phyloP scores from a whole-genome alignment of 2,113 vertebrate genomes.

The Dipodomys spectabilis region DNA sequence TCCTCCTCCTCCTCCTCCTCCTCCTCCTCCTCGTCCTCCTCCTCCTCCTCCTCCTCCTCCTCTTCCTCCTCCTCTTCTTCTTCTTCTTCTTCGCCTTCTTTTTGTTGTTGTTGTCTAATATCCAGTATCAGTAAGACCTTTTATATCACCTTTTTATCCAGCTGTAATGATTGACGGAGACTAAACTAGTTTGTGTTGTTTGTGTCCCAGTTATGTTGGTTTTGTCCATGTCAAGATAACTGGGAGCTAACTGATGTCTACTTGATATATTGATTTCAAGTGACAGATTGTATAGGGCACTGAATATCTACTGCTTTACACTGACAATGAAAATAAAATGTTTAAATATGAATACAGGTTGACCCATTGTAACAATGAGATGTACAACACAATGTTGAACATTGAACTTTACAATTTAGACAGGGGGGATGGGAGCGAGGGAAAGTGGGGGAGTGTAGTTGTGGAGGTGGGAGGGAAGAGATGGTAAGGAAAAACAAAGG shows the following conservation, averaged over 20 bases:
- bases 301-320: background rate
- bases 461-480: no score
- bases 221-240: background rate
- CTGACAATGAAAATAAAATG: background rate
- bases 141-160: constrained; percentile 22
- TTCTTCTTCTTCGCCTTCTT: background rate
- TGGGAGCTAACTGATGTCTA: background rate
- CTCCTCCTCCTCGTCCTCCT: no score
- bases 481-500: no score
- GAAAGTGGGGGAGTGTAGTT: no score
- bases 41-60: no score
- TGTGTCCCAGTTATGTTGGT: background rate
- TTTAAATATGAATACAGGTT: no score
- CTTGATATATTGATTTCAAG: background rate
- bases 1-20: no score
- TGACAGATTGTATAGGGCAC: background rate
- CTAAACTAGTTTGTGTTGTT: constrained; percentile 6
- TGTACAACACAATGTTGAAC: no score
- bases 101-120: background rate
- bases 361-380: no score
- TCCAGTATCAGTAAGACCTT: background rate
- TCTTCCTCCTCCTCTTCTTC: no score
- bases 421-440: no score
- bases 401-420: no score
- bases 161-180: background rate